These are phyloP conservation scores for Hesperia comma DNA, from an alignment of 2,888 invertebrate species.

Conservation along the genomic window DNA sequence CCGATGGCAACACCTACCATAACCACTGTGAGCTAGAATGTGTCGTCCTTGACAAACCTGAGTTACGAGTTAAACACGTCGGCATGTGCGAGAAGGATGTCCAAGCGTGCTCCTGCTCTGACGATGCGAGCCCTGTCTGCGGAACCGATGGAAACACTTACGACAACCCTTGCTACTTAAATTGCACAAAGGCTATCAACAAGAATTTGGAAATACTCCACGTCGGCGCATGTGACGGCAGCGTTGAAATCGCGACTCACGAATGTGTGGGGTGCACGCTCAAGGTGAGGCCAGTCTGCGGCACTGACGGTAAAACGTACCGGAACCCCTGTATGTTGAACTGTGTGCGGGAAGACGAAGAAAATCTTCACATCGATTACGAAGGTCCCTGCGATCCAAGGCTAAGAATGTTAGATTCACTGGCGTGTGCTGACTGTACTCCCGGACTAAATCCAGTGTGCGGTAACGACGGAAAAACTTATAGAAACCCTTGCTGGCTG, in stretches of 20 bases:
- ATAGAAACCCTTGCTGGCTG: conserved; percentile 24
- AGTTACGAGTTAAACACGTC: not conserved
- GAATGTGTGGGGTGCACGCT: conserved; percentile 7
- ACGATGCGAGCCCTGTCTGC: conserved; percentile 20
- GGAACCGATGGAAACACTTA: conserved; percentile 29
- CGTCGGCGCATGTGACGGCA: conserved; percentile 21
- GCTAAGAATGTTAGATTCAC: conserved; percentile 33
- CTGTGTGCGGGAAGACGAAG: conserved; percentile 40
- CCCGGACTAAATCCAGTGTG: conserved; percentile 16
- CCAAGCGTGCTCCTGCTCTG: not conserved
- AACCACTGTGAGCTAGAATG: conserved; percentile 23
- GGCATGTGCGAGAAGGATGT: conserved; percentile 13
- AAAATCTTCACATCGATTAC: not conserved
- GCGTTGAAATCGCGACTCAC: conserved; percentile 2
- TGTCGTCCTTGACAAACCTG: not conserved
- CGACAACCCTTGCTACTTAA: conserved; percentile 19
- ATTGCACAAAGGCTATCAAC: conserved; percentile 6
- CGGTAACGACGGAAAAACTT: conserved; percentile 27
- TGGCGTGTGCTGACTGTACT: not conserved
- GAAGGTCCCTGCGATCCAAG: not conserved
- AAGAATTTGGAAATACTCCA: not conserved
- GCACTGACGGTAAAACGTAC: conserved; percentile 46
- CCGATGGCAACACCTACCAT: conserved; percentile 21
- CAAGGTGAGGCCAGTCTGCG: conserved; percentile 39
- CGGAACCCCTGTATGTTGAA: conserved; percentile 47